Percentiles rank a stretch among this genome's conserved stretches.
Conservation (phyloP, 2,888 invertebrate genomes). For the Eledona agricola region DNA sequence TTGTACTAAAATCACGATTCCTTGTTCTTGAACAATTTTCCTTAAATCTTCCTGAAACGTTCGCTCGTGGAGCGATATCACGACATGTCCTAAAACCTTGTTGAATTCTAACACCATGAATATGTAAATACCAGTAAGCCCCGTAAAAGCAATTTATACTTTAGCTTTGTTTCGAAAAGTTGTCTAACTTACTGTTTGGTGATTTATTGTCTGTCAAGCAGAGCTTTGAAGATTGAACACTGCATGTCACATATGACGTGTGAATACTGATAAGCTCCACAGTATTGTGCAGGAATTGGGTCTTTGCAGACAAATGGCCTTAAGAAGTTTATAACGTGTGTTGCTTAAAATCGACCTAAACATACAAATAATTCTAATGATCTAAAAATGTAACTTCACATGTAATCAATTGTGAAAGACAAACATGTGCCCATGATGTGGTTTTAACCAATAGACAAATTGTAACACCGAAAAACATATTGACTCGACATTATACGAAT, state of each 20-base stretch:
- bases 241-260: slow-evolving; percentile 14
- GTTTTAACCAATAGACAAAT: too few species aligned
- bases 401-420: too few species aligned
- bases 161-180: slow-evolving; percentile 8
- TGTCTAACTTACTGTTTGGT: slow-evolving; percentile 3
- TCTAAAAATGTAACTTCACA: too few species aligned
- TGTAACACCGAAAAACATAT: too few species aligned
- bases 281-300: too few species aligned
- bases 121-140: slow-evolving; percentile 10
- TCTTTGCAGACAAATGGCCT: too few species aligned
- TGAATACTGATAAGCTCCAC: slow-evolving; percentile 24
- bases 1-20: neutral
- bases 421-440: too few species aligned
- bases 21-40: neutral
- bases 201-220: slow-evolving; percentile 19
- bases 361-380: too few species aligned
- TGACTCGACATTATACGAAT: too few species aligned
- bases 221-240: slow-evolving; percentile 20
- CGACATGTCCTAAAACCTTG: slow-evolving; percentile 1
- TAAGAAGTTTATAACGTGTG: too few species aligned
- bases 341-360: too few species aligned
- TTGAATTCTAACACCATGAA: slow-evolving; percentile 1
- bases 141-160: slow-evolving; percentile 2
- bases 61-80: neutral
- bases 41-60: neutral